These are phyloP conservation scores for Toxotes chatareus DNA, from an alignment of 2,113 vertebrate species.

Conservation along the genomic window DNA sequence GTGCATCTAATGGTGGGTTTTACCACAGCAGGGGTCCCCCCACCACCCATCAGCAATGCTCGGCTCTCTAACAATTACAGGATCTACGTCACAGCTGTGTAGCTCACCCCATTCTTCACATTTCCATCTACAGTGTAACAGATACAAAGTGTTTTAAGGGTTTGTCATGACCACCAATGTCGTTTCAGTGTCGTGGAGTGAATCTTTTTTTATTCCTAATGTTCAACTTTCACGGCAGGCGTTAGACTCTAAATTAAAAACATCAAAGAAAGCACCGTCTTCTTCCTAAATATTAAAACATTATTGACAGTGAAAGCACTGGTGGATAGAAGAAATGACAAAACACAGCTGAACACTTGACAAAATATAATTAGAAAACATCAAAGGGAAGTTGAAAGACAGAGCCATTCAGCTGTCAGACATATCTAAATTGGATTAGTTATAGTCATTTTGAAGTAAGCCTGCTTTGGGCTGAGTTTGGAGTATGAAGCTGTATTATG, in stretches of 20 bases:
- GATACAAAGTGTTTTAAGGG: slow-evolving; percentile 8
- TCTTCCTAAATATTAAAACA: background rate
- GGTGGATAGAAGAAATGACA: slow-evolving; percentile 16
- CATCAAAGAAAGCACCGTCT: background rate
- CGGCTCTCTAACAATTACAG: slow-evolving; percentile 81
- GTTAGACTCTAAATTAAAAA: background rate
- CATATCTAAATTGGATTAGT: slow-evolving; percentile 40
- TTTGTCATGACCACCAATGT: slow-evolving; percentile 23
- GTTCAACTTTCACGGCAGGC: background rate
- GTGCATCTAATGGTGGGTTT: slow-evolving; percentile 46
- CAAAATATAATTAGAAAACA: slow-evolving; percentile 27
- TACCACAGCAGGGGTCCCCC: slow-evolving; percentile 42
- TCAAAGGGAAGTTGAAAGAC: slow-evolving; percentile 33
- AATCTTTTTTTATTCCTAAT: background rate
- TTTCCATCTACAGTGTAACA: slow-evolving; percentile 56
- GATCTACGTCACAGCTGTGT: slow-evolving; percentile 74
- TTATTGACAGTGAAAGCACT: background rate
- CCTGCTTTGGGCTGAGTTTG: slow-evolving; percentile 4
- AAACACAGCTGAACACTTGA: background rate
- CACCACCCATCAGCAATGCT: slow-evolving; percentile 24
- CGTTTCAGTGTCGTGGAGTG: slow-evolving; percentile 28
- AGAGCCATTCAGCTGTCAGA: slow-evolving; percentile 11
- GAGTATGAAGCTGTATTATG: slow-evolving; percentile 23
- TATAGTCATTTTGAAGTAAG: slow-evolving; percentile 35
- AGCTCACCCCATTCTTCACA: slow-evolving; percentile 56